Evolutionary conservation across 2,797 vertebrate genomes (phyloP), one percentile per base, ranked within the genome.

Genomic region (Chloroceryle amazona): DNA sequence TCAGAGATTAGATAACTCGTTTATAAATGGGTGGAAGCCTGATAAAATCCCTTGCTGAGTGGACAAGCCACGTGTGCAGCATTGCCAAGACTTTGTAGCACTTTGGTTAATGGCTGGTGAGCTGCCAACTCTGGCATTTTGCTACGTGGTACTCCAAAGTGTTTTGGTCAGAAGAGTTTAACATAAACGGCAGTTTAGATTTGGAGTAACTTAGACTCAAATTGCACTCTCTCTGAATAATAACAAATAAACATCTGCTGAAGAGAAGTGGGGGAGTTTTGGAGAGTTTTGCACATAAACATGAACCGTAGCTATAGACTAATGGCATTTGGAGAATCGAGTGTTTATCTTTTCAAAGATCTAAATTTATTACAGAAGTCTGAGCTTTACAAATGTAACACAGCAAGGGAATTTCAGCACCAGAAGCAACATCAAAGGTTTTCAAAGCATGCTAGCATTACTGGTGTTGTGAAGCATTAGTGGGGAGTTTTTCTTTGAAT

Each of bases 181-280:
- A 28, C 4, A 17, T 20, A 75, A 87, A 33, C 31, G 61, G 31
- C 33, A 31, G 17, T 63, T 87, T 29, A 58, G 47, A 66, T 76
- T 10, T 55, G n/a, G 65, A 39, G 17, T 19, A 65, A 17, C 6
- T 52, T 84, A 39, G 3, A 25, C 20, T 54, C 15, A 39, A 25
- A 72, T 20, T 49, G 14, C 7, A 8, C 9, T 81, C 25, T 71
- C 60, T 93, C 54, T 58, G 65, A 78, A 51, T 5, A 81, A 35
- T 55, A 76, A 41, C 67, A 89, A 75, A 85, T 71, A 90, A 78
- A 83, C 37, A 78, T 79, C 58, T 65, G 57, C 55, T 86, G 90
- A 81, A 71, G 21, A 66, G 88, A 92, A 81, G 4, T 20, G 29
- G 73, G 46, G 31, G 60, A 55, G 21, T 16, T 65, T 14, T 6